These are phyloP conservation scores for Anarhynchus alexandrinus DNA, from an alignment of 2,113 vertebrate species.

Conservation along the genomic window DNA sequence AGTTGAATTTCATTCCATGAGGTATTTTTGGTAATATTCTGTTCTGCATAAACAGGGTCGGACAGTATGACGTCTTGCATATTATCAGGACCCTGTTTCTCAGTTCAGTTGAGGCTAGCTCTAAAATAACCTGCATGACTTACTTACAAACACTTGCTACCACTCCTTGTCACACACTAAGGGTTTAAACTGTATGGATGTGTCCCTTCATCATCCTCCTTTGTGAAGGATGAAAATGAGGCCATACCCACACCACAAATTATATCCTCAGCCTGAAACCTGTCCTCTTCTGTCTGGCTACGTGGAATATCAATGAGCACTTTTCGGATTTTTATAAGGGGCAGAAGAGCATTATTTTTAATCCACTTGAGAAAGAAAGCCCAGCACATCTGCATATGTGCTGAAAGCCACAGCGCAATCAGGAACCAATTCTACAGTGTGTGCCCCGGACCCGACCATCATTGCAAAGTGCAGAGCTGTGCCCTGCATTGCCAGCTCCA, in stretches of 20 bases:
- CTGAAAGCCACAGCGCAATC: background rate
- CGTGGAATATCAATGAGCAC: background rate
- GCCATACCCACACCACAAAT: background rate
- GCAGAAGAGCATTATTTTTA: constrained; percentile 25
- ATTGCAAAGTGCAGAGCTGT: background rate
- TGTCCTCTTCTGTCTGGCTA: background rate
- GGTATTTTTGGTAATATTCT: constrained; percentile 31
- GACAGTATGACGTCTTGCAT: background rate
- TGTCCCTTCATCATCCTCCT: background rate
- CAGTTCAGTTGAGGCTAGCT: background rate
- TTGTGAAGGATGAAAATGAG: background rate
- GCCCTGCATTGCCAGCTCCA: background rate
- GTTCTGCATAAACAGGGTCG: background rate
- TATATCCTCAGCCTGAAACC: background rate
- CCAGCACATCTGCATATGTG: background rate
- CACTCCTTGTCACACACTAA: background rate
- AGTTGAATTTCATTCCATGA: background rate
- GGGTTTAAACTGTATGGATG: background rate
- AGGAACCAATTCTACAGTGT: background rate
- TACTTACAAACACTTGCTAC: background rate
- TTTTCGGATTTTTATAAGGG: constrained; percentile 1
- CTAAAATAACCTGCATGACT: background rate
- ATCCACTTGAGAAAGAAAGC: constrained; percentile 6
- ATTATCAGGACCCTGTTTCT: background rate
- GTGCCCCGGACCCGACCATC: background rate